Conservation (phyloP, 2,113 vertebrate species). For the Montifringilla adamsi region DNA sequence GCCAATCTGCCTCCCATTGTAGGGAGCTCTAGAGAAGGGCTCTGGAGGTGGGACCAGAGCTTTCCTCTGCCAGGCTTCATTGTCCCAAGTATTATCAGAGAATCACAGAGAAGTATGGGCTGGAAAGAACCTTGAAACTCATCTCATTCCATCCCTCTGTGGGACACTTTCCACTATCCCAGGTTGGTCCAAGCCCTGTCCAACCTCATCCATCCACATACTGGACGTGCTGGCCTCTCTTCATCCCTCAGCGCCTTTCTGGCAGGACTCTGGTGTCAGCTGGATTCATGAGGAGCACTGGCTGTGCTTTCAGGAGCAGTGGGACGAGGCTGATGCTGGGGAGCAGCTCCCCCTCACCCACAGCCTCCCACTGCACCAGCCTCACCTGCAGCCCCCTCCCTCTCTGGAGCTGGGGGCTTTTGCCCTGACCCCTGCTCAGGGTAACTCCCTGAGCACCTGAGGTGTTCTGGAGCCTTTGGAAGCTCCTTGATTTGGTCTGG, state of each 20-base stretch:
- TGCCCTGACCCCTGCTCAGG: background rate
- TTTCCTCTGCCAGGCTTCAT: background rate
- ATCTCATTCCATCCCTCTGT: background rate
- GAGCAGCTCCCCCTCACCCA: background rate
- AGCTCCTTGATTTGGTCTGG: background rate
- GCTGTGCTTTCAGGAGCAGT: fast-evolving
- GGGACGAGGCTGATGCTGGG: fast-evolving
- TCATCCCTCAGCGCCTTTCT: background rate
- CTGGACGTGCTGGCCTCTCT: fast-evolving
- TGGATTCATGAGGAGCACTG: fast-evolving
- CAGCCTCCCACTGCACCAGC: background rate
- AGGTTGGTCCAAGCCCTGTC: background rate
- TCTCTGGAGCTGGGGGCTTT: background rate
- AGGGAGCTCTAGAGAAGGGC: background rate
- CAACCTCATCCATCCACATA: background rate
- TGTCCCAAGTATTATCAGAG: background rate
- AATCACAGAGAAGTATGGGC: background rate
- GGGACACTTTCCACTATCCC: background rate
- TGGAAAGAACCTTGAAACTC: background rate
- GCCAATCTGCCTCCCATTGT: background rate
- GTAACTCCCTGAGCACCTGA: background rate
- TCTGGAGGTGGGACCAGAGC: background rate
- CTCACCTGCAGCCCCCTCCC: background rate
- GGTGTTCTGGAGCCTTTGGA: background rate
- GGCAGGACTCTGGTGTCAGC: background rate